These are phyloP conservation scores for Heterodera filipjevi DNA, from an alignment of 2,888 invertebrate species.

Conservation along the genomic window DNA sequence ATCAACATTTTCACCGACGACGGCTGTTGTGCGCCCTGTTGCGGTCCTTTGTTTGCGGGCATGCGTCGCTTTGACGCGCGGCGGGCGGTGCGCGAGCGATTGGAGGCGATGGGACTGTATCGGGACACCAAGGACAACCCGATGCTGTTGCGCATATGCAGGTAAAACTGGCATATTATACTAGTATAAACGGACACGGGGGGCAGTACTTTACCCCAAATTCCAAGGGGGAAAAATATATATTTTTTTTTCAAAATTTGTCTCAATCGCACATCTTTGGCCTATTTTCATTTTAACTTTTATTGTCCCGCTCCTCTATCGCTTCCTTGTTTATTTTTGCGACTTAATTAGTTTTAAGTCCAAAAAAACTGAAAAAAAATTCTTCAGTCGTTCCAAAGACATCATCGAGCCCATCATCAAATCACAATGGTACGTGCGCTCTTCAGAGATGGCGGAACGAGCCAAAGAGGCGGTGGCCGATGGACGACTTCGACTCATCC, in stretches of 20 bases:
- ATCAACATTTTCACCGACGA: conserved; percentile 88
- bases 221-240: too few species aligned
- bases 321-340: too few species aligned
- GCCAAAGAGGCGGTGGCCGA: conserved; percentile 73
- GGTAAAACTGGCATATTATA: conserved; percentile 59
- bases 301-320: too few species aligned
- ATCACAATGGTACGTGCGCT: conserved; percentile 93
- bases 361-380: too few species aligned
- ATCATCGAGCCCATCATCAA: conserved; percentile 93
- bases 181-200: too few species aligned
- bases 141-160: conserved; percentile 89
- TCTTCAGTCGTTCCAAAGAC: conserved; percentile 86
- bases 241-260: too few species aligned
- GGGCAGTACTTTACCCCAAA: too few species aligned
- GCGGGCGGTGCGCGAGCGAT: conserved; percentile 77
- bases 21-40: conserved; percentile 75
- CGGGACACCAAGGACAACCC: conserved; percentile 83
- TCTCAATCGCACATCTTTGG: background rate
- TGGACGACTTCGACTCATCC: conserved; percentile 84
- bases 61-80: conserved; percentile 90
- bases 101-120: conserved; percentile 78
- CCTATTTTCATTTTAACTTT: too few species aligned
- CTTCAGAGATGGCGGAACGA: conserved; percentile 81
- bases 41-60: conserved; percentile 71
- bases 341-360: too few species aligned